A percentile compares a stretch with the other conserved stretches of the same genome.
Conservation (phyloP, 2,113 vertebrate species). For the Callocephalon fimbriatum region DNA sequence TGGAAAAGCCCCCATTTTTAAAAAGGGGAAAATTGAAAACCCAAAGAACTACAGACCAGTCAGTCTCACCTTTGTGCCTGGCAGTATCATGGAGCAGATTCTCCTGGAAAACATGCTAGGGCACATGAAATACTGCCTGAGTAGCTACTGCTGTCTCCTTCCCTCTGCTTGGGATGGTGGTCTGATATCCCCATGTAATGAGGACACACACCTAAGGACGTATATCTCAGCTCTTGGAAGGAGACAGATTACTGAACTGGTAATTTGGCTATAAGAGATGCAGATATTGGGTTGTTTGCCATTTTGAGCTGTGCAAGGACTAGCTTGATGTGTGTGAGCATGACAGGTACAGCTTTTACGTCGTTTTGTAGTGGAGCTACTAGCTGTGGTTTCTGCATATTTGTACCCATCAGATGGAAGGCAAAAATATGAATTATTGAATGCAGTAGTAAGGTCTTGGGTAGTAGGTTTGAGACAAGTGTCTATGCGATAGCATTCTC, state of each 20-base stretch:
- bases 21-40: not conserved
- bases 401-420: fast-evolving
- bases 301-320: not conserved
- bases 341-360: not conserved
- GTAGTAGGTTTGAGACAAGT: not conserved
- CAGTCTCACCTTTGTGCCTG: not conserved
- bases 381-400: not conserved
- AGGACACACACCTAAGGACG: fast-evolving
- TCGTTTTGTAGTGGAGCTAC: fast-evolving
- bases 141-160: not conserved
- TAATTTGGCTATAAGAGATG: not conserved
- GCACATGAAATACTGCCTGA: fast-evolving
- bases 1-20: not conserved
- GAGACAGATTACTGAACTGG: not conserved
- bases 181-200: too few species aligned
- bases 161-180: fast-evolving
- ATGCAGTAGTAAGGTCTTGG: not conserved
- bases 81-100: not conserved
- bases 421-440: not conserved
- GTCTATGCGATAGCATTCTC: not conserved
- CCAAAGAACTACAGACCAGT: not conserved
- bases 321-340: not conserved
- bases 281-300: not conserved
- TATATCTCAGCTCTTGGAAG: not conserved
- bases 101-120: not conserved